Evolutionary conservation across 2,797 vertebrate genomes (phyloP).

Genomic region (Acrocephalus scirpaceus): DNA sequence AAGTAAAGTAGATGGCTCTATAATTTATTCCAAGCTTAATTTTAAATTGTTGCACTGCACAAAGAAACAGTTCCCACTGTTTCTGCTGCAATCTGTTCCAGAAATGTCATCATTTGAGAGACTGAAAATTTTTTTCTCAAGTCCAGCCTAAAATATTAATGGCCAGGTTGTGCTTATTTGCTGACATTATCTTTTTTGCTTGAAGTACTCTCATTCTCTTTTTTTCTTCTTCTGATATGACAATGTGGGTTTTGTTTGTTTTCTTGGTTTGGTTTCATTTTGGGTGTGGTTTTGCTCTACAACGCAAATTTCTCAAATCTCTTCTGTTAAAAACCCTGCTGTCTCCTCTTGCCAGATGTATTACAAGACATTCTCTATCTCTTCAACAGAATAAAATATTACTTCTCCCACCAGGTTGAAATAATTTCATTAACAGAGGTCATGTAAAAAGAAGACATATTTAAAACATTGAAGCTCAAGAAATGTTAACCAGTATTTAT

Average conservation of each 20-base stretch:
- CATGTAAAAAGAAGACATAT: neutral
- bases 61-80: neutral
- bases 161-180: neutral
- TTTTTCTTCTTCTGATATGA: neutral
- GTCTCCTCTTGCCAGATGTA: neutral
- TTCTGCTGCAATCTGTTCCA: neutral
- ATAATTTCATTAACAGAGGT: neutral
- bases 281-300: neutral
- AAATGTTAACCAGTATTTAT: neutral
- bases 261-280: neutral
- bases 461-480: neutral
- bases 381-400: neutral
- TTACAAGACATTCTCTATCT: neutral
- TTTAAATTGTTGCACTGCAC: neutral
- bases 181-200: neutral
- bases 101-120: neutral
- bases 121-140: neutral
- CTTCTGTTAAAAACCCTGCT: neutral
- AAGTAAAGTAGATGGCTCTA: neutral
- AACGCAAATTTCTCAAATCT: neutral
- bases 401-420: neutral
- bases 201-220: neutral
- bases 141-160: neutral
- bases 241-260: neutral
- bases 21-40: neutral